Base-by-base conservation (phyloP, 1,140 invertebrate genomes). In the Euura saliciscinereae region DNA sequence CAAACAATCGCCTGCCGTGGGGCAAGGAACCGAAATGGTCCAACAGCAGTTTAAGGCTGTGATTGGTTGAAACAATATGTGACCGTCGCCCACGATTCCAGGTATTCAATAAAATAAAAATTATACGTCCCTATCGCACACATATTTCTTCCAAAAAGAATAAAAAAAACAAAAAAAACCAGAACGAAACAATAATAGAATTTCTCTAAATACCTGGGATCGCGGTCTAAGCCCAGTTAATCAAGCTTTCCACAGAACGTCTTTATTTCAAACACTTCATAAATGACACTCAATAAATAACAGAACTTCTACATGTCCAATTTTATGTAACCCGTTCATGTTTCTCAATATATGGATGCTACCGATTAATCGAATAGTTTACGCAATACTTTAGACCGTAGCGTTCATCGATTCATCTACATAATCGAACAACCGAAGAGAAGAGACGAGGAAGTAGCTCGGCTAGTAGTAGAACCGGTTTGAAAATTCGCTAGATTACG, bases 41-140 rank as follows among this genome's bases (percentile, higher is more conserved):
- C 86, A 88, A 88, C 86, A 87, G 86, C 86, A 82, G 76, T 87
- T 28, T 76, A 84, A 78, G 86, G 85, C 86, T 88, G 86, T 88
- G 86, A 88, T 88, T 88, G 86, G 86, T 87, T 87, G 85, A 87
- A 88, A 88, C 86, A 88, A 87, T 87, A 86, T 84, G 81, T 85
- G 83, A 80, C 84, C 77, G 74, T 84, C 78, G 79, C 79, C 79
- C 78, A 78, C 79, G 79, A 80, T 86, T 80, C 71, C 77, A 76
- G 80, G 79, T 85, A 72, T 44, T n/a, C 42, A 44, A 68, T 28
- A n/a, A 68, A 44, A 68, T 28, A n/a, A 68, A 44, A n/a, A 28
- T 68, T n/a, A 68, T 13, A 66, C 66, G 43, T 6, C 13, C 7
- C 7, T 66, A 42, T 66, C 7, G 13, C 7, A 66, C 7, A 66